These are phyloP conservation scores for Micromussa lordhowensis DNA, from an alignment of 92 coral and sea anemone genomes.

Conservation along the genomic window DNA sequence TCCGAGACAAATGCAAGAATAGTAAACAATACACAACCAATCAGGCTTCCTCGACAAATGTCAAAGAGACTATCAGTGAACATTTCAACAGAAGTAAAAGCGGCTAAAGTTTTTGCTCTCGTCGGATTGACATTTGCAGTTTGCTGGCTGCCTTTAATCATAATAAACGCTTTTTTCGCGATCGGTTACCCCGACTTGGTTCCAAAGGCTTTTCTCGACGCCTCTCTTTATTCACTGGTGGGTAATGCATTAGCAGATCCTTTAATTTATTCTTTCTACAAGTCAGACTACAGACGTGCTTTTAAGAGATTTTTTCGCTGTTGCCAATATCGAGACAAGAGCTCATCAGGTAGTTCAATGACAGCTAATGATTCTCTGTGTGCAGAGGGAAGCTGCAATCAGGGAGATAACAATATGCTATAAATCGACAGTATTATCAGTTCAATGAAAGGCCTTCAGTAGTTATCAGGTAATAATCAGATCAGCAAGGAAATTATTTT, in stretches of 20 bases:
- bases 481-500: neutral
- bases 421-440: neutral
- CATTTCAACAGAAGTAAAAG: constrained; percentile 79
- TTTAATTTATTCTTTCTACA: constrained; percentile 84
- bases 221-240: constrained; percentile 87
- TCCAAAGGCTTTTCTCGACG: constrained; percentile 64
- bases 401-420: constrained; percentile 4
- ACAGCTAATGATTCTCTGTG: constrained; percentile 8
- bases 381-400: constrained; percentile 9
- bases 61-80: constrained; percentile 59
- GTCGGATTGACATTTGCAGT: constrained; percentile 77
- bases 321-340: neutral
- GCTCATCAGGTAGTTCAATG: neutral
- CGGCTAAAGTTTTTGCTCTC: constrained; percentile 89
- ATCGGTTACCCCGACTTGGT: constrained; percentile 63
- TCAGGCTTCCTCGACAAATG: constrained; percentile 5
- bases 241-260: constrained; percentile 91
- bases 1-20: constrained; percentile 21
- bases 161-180: constrained; percentile 78
- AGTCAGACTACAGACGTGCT: constrained; percentile 84
- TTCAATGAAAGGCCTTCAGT: neutral
- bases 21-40: neutral
- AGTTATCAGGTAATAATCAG: neutral
- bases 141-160: constrained; percentile 90
- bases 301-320: constrained; percentile 60